phyloP scores from a whole-genome alignment of 2,113 vertebrate genomes.

The Sylvia atricapilla region DNA sequence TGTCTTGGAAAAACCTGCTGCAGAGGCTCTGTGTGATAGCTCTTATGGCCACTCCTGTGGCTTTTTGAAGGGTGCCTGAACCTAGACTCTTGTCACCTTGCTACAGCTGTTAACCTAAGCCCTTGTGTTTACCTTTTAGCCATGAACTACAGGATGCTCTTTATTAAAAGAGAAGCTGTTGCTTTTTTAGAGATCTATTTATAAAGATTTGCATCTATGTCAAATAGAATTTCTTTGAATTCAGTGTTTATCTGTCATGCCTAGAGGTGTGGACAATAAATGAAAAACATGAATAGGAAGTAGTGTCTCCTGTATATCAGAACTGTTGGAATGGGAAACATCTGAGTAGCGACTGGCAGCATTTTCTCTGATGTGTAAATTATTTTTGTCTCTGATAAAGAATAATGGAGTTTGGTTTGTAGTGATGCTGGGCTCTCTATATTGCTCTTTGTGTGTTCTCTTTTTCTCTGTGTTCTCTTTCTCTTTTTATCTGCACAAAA shows the following conservation, averaged over 20 bases:
- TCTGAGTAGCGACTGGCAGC: background rate
- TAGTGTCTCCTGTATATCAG: background rate
- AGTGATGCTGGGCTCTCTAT: background rate
- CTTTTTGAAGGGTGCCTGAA: background rate
- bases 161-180: background rate
- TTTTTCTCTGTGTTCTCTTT: background rate
- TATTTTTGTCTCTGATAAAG: background rate
- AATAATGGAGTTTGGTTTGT: background rate
- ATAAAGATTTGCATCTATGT: background rate
- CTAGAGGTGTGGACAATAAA: background rate
- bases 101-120: background rate
- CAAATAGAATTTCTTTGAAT: background rate
- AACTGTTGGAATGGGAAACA: background rate
- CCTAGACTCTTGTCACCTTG: background rate
- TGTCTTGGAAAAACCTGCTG: background rate
- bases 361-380: background rate
- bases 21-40: background rate
- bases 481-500: background rate
- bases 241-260: background rate
- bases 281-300: background rate
- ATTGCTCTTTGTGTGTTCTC: background rate
- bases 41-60: background rate
- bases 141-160: background rate
- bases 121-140: background rate
- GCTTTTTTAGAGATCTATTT: background rate